Evolutionary conservation across 2,113 vertebrate species (phyloP).

Genomic region (Porphyrio hochstetteri): DNA sequence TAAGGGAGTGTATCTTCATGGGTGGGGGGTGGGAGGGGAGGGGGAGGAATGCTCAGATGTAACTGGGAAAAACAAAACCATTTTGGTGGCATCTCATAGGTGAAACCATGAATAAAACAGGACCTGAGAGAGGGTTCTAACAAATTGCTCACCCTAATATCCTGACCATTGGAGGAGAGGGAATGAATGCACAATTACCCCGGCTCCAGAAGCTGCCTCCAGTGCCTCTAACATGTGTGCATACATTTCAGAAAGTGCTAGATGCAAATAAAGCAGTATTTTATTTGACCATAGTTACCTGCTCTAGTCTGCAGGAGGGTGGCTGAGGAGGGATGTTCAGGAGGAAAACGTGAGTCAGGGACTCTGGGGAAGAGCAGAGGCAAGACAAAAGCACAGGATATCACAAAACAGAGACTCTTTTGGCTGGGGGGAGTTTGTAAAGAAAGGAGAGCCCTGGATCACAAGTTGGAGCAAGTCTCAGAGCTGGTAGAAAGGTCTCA

Average conservation of each 20-base stretch:
- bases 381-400: neutral
- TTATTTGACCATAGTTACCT: neutral
- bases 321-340: neutral
- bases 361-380: neutral
- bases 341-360: neutral
- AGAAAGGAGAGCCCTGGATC: neutral
- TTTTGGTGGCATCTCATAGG: neutral
- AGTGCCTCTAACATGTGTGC: accelerated
- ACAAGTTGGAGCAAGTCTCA: neutral
- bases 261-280: neutral
- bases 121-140: neutral
- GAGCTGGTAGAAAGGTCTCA: neutral
- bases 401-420: neutral
- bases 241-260: neutral
- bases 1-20: neutral
- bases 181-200: neutral
- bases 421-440: neutral
- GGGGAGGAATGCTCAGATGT: neutral
- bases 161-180: neutral
- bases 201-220: neutral
- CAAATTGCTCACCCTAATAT: neutral
- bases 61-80: neutral
- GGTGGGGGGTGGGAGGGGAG: neutral
- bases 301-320: neutral
- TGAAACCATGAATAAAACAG: constrained; percentile 45